Evolutionary conservation across 2,797 vertebrate species (phyloP), one percentile per base, ranked within the genome.

Genomic region (Acanthurus leucopareius): DNA sequence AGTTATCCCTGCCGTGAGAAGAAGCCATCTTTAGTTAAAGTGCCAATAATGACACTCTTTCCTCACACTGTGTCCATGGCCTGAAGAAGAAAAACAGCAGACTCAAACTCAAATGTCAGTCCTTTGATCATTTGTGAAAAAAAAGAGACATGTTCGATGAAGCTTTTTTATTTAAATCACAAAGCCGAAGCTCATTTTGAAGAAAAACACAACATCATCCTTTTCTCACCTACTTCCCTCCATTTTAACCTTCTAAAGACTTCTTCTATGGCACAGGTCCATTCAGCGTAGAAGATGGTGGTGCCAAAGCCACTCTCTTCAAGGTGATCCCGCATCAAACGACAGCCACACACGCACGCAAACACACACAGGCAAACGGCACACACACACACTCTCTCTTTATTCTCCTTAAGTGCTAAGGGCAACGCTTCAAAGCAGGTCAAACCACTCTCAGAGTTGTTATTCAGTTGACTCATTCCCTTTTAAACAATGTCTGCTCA

Each of bases 301-400:
- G 42, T 75, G 80, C 83, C 74, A 84, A 64, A 89, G 74, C 78
- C 77, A 78, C 75, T 80, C 77, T 85, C 73, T 75, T 86, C 87
- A 91, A 93, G 91, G 91, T 91, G 86, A 91, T 87, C 79, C 73
- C 0, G 49, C 82, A 86, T 89, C 88, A 89, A 89, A 91, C 74
- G n/a, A 48, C 45, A 45, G 64, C 75, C 73, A 40, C 83, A 64
- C 73, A 65, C 32, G 32, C 40, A 10, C 8, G 25, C 32, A 54
- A 17, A 63, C 59, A 42, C 61, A 32, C 48, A 28, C 4, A 7
- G 22, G 52, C 13, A 7, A 54, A 1, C 6, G 22, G 28, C 56
- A 65, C 49, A 19, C 82, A 28, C 56, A 65, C 49, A 44, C 35
- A 10, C 53, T 42, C 69, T 66, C 75, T 88, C 10, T 75, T 80